Evolutionary conservation across 2,797 vertebrate genomes (phyloP).

Genomic region (Mycteria americana): DNA sequence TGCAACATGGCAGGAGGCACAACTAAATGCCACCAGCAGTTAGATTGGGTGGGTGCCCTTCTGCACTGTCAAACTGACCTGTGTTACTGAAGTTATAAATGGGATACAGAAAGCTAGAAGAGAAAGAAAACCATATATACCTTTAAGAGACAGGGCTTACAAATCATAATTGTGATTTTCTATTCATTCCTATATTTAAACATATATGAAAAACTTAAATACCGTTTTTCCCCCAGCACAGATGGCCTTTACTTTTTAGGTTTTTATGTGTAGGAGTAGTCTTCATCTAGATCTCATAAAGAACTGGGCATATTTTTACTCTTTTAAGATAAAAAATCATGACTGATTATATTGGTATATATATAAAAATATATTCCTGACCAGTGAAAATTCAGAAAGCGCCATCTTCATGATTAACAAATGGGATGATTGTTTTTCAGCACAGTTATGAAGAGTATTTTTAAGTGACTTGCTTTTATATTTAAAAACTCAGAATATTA

Average conservation of each 20-base stretch:
- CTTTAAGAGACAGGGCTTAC: not conserved
- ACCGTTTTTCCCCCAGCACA: not conserved
- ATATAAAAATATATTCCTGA: not conserved
- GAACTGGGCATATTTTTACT: not conserved
- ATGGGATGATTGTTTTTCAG: not conserved
- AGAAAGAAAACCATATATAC: not conserved
- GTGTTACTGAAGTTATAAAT: not conserved
- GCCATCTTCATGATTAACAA: not conserved
- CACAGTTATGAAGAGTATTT: not conserved
- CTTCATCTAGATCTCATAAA: not conserved
- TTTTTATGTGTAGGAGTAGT: not conserved
- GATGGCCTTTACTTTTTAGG: constrained; percentile 35
- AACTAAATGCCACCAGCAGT: not conserved
- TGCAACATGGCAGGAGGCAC: not conserved
- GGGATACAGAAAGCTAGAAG: not conserved
- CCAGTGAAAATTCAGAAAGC: not conserved
- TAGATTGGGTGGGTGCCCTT: not conserved
- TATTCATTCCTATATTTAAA: not conserved
- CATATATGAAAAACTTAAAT: not conserved
- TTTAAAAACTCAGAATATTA: not conserved
- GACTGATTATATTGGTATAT: not conserved
- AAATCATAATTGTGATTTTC: not conserved
- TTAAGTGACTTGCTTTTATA: not conserved
- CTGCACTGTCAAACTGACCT: not conserved
- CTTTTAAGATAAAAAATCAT: not conserved